Conservation (phyloP, 2,888 invertebrate genomes). For the Dysmachus trigonus region DNA sequence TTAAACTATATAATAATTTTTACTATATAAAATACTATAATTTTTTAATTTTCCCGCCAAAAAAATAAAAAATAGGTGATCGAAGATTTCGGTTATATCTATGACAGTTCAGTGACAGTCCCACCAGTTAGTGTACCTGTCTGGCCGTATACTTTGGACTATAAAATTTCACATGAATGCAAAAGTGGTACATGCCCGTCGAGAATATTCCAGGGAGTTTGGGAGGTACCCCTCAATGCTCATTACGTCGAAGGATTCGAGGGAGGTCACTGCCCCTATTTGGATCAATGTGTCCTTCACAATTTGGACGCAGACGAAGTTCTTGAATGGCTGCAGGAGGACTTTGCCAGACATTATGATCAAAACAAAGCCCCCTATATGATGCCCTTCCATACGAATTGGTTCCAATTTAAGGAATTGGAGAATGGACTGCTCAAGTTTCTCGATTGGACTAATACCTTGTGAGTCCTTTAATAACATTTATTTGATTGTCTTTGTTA, state of each 20-base stretch:
- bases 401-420: constrained; percentile 90
- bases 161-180: constrained; percentile 91
- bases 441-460: constrained; percentile 78
- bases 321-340: constrained; percentile 88
- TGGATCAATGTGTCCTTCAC: constrained; percentile 91
- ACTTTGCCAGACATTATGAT: constrained; percentile 84
- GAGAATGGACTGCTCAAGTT: constrained; percentile 87
- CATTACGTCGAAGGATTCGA: constrained; percentile 89
- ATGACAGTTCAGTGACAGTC: constrained; percentile 90
- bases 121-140: constrained; percentile 82
- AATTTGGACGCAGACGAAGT: constrained; percentile 83
- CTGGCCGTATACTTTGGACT: constrained; percentile 96
- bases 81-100: constrained; percentile 91
- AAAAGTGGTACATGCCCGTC: constrained; percentile 92
- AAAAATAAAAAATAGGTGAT: constrained; percentile 82
- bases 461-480: constrained; percentile 66
- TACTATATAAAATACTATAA: not conserved
- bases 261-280: constrained; percentile 90
- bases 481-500: not conserved
- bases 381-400: constrained; percentile 97
- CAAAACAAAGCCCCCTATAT: constrained; percentile 91
- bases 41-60: not conserved
- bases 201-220: constrained; percentile 90
- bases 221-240: constrained; percentile 91
- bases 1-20: not conserved